Base-by-base conservation (phyloP, 2,888 invertebrate species). In the Eubasilissa splendida region DNA sequence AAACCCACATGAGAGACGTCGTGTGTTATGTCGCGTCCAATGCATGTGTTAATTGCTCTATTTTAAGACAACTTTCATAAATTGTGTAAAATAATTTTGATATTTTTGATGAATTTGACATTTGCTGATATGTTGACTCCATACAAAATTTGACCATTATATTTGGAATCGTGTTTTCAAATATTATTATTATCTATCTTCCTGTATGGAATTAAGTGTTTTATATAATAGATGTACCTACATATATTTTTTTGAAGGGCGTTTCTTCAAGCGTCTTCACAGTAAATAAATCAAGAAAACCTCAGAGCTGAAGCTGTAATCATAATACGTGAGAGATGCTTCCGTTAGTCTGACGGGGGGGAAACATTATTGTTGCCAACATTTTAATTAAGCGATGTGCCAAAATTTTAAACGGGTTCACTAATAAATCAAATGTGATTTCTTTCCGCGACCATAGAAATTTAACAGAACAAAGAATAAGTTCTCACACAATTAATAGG, bases 321-420 rank as follows among this genome's bases (percentile, higher is more conserved):
- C 68, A 42, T 50, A 10, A 14, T n/a, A 52, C 14, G 14, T 68
- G 68, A 68, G 68, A 68, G 68, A 68, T 50, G 68, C 68, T 68
- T 68, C 68, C 68, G 68, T 68, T 68, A 50, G 50, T n/a, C 50
- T 14, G 68, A 10, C 68, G 14, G 50, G 50, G 50, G 58, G 42
- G 42, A 12, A 63, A 33, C 63, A 12, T 12, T 12, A 63, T 33
- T 31, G 12, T 33, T 63, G 63, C 33, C 63, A 63, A 63, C 33
- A 63, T 63, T 42, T 42, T 42, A 33, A 63, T 63, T 63, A 12
- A 5, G 42, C 31, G 63, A 63, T 63, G 12, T 63, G 63, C 63
- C 42, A 11, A 63, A 63, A 63, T 63, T 11, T 12, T 33, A 33
- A 63, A 63, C 63, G 42, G 63, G 31, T 63, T 63, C 63, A 63